Evolutionary conservation across 2,113 vertebrate species (phyloP).

Genomic region (Aix galericulata): DNA sequence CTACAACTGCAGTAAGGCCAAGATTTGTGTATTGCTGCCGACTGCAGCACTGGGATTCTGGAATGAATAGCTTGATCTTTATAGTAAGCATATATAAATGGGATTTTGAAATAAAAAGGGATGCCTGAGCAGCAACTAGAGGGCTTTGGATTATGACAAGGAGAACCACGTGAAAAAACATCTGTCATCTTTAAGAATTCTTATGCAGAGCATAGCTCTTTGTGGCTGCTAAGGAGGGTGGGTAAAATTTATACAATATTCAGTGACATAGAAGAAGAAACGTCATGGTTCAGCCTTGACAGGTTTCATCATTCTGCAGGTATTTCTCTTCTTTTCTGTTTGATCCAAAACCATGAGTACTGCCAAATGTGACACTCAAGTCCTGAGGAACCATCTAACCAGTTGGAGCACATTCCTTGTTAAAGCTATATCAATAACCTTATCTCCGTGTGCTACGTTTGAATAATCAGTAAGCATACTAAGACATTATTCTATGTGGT

Average conservation of each 20-base stretch:
- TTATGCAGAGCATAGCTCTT: neutral
- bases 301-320: neutral
- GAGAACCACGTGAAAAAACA: neutral
- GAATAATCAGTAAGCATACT: neutral
- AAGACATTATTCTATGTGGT: neutral
- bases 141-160: neutral
- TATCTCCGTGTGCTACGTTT: neutral
- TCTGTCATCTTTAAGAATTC: neutral
- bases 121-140: neutral
- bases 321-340: neutral
- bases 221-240: neutral
- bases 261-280: neutral
- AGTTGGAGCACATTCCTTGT: neutral
- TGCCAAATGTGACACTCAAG: neutral
- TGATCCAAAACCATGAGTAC: neutral
- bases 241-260: neutral
- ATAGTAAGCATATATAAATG: neutral
- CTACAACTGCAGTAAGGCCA: neutral
- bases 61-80: neutral
- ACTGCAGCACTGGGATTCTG: neutral
- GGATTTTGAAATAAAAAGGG: neutral
- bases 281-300: neutral
- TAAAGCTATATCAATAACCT: neutral
- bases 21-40: neutral
- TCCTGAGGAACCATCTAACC: neutral